These are phyloP conservation scores for Artemia franciscana DNA, from an alignment of 1,140 invertebrate genomes.

Conservation along the genomic window DNA sequence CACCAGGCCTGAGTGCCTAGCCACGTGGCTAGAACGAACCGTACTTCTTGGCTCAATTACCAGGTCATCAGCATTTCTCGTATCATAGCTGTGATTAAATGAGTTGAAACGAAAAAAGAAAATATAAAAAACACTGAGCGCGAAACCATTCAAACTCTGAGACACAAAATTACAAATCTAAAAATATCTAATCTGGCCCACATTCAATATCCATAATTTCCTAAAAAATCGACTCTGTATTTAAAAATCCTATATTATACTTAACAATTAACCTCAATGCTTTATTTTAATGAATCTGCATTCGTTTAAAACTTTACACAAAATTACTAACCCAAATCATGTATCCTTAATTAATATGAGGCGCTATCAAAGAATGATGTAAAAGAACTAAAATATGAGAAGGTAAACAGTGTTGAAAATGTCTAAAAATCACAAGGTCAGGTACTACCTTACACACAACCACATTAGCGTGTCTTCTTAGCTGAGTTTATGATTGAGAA, in stretches of 20 bases:
- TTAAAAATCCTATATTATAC: background rate
- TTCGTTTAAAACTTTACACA: background rate
- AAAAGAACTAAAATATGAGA: background rate
- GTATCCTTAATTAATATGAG: background rate
- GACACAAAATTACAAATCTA: background rate
- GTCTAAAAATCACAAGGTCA: background rate
- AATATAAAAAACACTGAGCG: too few species aligned
- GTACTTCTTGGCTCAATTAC: too few species aligned
- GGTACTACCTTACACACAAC: background rate
- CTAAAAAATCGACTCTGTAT: background rate
- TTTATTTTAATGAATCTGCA: background rate
- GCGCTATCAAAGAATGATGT: background rate
- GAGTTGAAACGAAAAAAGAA: background rate
- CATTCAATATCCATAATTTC: background rate
- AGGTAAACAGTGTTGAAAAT: background rate
- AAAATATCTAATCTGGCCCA: too few species aligned
- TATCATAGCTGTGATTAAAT: background rate
- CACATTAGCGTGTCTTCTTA: background rate
- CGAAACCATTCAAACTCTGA: background rate
- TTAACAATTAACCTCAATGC: background rate
- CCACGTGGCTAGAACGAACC: too few species aligned
- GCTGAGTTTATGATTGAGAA: background rate
- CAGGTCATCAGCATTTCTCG: background rate
- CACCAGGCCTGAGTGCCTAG: too few species aligned
- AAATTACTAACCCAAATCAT: background rate